A percentile compares a stretch with the other conserved stretches of the same genome.
Conservation (phyloP, 2,113 vertebrate genomes). For the Pachycephala philippinensis region DNA sequence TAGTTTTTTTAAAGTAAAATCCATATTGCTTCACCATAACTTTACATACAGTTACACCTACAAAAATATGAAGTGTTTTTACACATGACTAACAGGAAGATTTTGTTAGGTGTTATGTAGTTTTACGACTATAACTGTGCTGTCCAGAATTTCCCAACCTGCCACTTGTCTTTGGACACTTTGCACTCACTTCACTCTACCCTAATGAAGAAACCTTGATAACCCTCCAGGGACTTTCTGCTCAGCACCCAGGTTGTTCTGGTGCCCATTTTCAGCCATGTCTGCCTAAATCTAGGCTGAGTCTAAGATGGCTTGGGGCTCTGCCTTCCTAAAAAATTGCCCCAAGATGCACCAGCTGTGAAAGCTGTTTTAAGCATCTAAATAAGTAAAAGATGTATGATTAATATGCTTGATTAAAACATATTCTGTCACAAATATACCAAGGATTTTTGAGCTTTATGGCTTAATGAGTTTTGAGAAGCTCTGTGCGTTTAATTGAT, state of each 20-base stretch:
- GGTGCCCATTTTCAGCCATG: neutral
- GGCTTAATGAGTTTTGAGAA: neutral
- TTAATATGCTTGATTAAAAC: conserved; percentile 7
- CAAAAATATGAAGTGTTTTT: neutral
- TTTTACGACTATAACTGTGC: neutral
- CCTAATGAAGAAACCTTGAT: neutral
- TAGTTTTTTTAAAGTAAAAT: neutral
- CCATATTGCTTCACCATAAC: neutral
- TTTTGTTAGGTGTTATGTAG: neutral
- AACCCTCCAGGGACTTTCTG: neutral
- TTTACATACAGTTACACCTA: neutral
- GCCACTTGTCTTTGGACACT: neutral
- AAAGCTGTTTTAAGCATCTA: neutral
- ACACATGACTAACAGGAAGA: neutral
- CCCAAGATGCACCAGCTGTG: neutral
- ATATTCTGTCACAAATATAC: neutral
- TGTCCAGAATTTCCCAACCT: neutral
- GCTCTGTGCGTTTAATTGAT: conserved; percentile 19
- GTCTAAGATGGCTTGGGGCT: neutral
- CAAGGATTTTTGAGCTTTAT: neutral
- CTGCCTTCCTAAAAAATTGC: neutral
- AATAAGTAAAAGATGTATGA: neutral
- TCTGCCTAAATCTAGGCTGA: neutral
- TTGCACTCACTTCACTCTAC: neutral
- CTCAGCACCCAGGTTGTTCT: neutral